A percentile compares a stretch with the other conserved stretches of the same genome.
Evolutionary conservation across 2,113 vertebrate species (phyloP).

Genomic region (Syngnathus typhle): DNA sequence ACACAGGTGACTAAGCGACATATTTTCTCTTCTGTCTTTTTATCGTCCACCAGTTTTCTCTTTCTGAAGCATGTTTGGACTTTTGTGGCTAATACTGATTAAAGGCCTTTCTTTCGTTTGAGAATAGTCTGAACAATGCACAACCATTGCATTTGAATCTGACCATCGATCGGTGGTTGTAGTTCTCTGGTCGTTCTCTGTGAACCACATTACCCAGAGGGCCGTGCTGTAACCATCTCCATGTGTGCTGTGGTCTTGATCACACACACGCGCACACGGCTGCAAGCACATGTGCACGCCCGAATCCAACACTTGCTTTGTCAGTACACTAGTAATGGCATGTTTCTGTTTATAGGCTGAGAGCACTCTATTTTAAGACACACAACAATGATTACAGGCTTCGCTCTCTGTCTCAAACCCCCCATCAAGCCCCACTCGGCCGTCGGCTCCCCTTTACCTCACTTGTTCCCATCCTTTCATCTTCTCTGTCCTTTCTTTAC

Average conservation of each 20-base stretch:
- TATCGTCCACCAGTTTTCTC: neutral
- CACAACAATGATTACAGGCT: slow-evolving; percentile 74
- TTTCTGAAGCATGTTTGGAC: slow-evolving; percentile 2
- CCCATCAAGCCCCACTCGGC: slow-evolving; percentile 11
- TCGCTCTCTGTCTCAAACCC: slow-evolving; percentile 35
- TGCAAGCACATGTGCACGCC: slow-evolving; percentile 25
- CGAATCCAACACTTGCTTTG: slow-evolving; percentile 66
- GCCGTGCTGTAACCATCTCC: slow-evolving; percentile 61
- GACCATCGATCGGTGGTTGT: slow-evolving; percentile 60
- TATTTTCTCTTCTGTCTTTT: neutral
- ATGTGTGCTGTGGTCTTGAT: slow-evolving; percentile 59
- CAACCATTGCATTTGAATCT: slow-evolving; percentile 31
- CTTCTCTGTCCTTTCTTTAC: slow-evolving; percentile 4
- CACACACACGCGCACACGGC: slow-evolving; percentile 21
- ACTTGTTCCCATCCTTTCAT: slow-evolving; percentile 25
- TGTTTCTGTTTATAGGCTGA: slow-evolving; percentile 74
- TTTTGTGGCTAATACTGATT: slow-evolving; percentile 6
- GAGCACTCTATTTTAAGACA: slow-evolving; percentile 75
- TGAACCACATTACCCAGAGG: slow-evolving; percentile 71
- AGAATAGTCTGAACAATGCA: neutral
- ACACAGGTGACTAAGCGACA: slow-evolving; percentile 31
- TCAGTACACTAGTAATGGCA: slow-evolving; percentile 72
- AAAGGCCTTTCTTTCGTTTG: too few species aligned
- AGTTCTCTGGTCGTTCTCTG: slow-evolving; percentile 49
- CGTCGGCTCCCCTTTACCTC: slow-evolving; percentile 46